Conservation (phyloP, 2,113 vertebrate species). For the Delphinus delphis region DNA sequence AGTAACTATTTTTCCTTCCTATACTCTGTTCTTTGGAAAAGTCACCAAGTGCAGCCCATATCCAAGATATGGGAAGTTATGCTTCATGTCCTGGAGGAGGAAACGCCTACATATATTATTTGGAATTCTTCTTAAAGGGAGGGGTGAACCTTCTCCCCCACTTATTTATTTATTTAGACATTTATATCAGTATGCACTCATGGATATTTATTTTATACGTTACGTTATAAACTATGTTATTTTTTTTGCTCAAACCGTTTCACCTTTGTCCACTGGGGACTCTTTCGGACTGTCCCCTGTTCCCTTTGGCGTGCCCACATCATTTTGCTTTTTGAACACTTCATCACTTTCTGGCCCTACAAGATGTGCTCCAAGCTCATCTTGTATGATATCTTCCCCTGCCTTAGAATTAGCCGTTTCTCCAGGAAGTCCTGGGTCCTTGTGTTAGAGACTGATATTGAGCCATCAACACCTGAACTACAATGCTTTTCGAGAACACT, state of each 20-base stretch:
- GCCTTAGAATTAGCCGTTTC: neutral
- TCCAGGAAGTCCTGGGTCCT: neutral
- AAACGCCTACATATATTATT: neutral
- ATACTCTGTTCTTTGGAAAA: neutral
- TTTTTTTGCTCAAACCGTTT: neutral
- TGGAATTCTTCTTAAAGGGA: neutral
- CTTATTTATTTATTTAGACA: neutral
- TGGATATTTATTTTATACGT: neutral
- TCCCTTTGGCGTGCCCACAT: neutral
- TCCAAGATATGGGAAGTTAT: neutral
- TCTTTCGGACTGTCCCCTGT: neutral
- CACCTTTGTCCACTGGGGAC: fast-evolving
- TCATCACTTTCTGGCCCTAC: neutral
- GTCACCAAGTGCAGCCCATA: neutral
- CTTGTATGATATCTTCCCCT: neutral
- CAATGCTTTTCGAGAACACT: neutral
- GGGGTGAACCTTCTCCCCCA: neutral
- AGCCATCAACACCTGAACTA: neutral
- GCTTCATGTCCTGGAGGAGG: neutral
- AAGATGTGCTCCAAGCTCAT: neutral
- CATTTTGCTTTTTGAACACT: neutral
- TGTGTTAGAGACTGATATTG: neutral
- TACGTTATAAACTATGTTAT: neutral
- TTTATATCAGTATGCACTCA: neutral
- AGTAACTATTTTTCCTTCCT: neutral